Percentiles rank a stretch among this genome's conserved stretches.
These are phyloP conservation scores for Ceryle rudis DNA, from an alignment of 2,797 vertebrate genomes.

Conservation along the genomic window DNA sequence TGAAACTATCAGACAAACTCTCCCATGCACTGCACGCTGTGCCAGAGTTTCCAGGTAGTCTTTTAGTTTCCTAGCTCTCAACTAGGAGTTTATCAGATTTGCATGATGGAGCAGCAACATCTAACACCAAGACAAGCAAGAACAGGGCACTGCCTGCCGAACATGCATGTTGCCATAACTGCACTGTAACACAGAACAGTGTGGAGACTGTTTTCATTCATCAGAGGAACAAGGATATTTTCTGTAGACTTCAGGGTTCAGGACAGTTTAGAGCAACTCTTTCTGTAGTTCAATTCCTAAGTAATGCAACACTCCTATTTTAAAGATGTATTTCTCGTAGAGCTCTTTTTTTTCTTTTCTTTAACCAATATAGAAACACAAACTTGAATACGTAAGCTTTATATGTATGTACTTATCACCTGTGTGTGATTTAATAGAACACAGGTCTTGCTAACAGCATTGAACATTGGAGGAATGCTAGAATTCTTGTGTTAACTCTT, in stretches of 20 bases:
- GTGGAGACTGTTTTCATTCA: not conserved
- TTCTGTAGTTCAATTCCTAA: not conserved
- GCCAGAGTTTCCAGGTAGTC: not conserved
- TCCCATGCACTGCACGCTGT: not conserved
- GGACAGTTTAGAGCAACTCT: not conserved
- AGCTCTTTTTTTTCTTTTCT: not conserved
- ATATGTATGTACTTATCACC: too few species aligned
- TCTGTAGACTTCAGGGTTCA: not conserved
- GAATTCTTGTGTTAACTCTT: not conserved
- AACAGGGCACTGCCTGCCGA: fast-evolving
- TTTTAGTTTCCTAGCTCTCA: not conserved
- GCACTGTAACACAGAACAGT: not conserved
- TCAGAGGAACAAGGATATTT: not conserved
- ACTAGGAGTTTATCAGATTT: not conserved
- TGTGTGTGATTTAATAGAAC: not conserved
- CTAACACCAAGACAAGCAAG: not conserved
- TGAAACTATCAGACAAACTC: not conserved
- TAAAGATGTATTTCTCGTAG: not conserved
- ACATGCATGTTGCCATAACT: not conserved
- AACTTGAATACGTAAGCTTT: not conserved
- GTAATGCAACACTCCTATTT: not conserved
- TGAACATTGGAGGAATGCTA: not conserved
- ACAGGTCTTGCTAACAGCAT: not conserved
- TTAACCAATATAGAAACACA: not conserved
- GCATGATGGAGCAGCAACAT: not conserved